Percentiles rank a stretch among this genome's conserved stretches.
phyloP scores from a whole-genome alignment of 1,140 invertebrate genomes.

The Araneus ventricosus region DNA sequence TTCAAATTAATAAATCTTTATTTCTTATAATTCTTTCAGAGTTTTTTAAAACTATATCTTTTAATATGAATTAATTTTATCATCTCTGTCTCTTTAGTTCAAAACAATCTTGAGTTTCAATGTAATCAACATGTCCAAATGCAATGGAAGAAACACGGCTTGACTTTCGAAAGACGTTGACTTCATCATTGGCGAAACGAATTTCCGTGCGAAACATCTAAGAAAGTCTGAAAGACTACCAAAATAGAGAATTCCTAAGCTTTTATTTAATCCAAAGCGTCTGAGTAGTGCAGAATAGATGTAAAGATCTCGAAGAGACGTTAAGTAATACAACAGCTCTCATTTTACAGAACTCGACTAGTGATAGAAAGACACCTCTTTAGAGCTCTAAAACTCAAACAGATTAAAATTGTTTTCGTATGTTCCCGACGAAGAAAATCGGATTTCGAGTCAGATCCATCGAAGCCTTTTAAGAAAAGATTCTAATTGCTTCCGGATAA shows the following conservation, averaged over 20 bases:
- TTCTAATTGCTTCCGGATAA: conserved; percentile 53
- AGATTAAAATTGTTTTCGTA: conserved; percentile 1
- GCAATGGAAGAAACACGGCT: background rate
- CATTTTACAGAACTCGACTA: background rate
- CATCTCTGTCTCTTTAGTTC: too few species aligned
- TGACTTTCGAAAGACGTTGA: background rate
- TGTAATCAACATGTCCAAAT: too few species aligned
- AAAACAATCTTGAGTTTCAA: too few species aligned
- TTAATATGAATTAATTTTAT: too few species aligned
- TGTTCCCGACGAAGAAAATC: background rate
- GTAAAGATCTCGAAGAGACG: background rate
- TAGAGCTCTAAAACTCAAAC: background rate
- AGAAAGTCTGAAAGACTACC: background rate
- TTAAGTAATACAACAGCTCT: background rate
- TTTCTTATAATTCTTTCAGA: too few species aligned
- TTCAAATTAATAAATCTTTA: too few species aligned
- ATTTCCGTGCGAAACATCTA: background rate
- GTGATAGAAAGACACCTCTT: background rate
- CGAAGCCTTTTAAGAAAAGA: conserved; percentile 34
- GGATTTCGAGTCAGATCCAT: background rate
- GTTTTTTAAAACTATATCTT: too few species aligned
- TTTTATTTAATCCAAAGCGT: background rate
- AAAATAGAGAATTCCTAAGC: conserved; percentile 1
- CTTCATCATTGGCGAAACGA: background rate
- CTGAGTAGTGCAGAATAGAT: background rate